phyloP scores from a whole-genome alignment of 1,140 invertebrate genomes.

The Cyrtorhinus lividipennis region DNA sequence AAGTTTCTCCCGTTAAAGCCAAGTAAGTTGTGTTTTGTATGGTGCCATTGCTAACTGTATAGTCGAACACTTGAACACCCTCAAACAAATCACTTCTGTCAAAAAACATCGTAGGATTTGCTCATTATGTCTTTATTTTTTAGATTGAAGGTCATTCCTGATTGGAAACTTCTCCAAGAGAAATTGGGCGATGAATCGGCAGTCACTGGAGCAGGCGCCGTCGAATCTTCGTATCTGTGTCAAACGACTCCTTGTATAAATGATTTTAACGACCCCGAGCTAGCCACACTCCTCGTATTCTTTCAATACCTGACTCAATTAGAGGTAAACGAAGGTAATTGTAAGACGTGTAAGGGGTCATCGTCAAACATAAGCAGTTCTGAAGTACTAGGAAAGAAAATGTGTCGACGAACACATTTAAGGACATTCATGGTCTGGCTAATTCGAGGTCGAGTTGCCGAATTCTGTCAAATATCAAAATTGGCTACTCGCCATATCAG shows the following conservation, averaged over 20 bases:
- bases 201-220: slow-evolving; percentile 64
- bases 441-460: too few species aligned
- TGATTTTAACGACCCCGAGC: slow-evolving; percentile 45
- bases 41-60: too few species aligned
- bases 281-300: slow-evolving; percentile 58
- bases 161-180: slow-evolving; percentile 31
- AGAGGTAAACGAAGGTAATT: slow-evolving; percentile 50
- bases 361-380: background rate
- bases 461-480: too few species aligned
- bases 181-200: slow-evolving; percentile 32
- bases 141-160: slow-evolving; percentile 36
- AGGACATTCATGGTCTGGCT: too few species aligned
- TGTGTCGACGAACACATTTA: background rate
- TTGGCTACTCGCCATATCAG: too few species aligned
- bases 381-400: background rate
- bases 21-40: too few species aligned
- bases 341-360: too few species aligned
- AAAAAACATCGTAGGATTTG: background rate
- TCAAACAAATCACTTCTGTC: too few species aligned
- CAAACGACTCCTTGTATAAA: slow-evolving; percentile 49
- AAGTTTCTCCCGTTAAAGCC: slow-evolving; percentile 26
- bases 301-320: slow-evolving; percentile 75
- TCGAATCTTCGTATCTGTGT: slow-evolving; percentile 61
- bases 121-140: background rate
- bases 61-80: too few species aligned